phyloP scores from a whole-genome alignment of 2,888 invertebrate species.

The Mythimna lalbum region DNA sequence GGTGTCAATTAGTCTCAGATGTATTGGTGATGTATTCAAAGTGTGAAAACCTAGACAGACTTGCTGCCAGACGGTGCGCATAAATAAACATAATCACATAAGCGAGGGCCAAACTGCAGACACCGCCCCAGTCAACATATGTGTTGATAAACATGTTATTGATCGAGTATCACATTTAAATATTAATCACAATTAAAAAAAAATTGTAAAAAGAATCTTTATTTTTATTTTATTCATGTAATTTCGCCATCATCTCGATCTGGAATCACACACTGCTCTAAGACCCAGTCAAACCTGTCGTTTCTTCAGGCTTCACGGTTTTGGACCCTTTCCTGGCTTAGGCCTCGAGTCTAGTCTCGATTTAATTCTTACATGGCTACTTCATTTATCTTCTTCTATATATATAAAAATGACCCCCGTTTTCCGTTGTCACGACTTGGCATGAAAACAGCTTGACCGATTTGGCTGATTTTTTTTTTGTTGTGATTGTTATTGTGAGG shows the following conservation, averaged over 20 bases:
- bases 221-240: background rate
- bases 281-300: background rate
- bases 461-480: no score
- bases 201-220: background rate
- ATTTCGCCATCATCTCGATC: background rate
- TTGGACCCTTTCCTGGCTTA: background rate
- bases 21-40: conserved; percentile 15
- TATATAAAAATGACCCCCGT: no score
- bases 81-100: conserved; percentile 40
- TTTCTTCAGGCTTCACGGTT: background rate
- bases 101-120: conserved; percentile 39
- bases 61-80: conserved; percentile 25
- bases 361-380: no score
- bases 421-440: no score
- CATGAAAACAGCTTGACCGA: no score
- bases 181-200: conserved; percentile 23
- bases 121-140: conserved; percentile 34
- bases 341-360: no score
- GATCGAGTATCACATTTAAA: conserved; percentile 42
- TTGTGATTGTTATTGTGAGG: no score
- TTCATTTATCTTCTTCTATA: no score
- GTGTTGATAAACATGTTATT: conserved; percentile 57
- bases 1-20: conserved; percentile 31
- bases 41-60: conserved; percentile 36
- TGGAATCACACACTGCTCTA: background rate